These are phyloP conservation scores for Metalampra italica DNA, from an alignment of 2,888 invertebrate genomes.

Conservation along the genomic window DNA sequence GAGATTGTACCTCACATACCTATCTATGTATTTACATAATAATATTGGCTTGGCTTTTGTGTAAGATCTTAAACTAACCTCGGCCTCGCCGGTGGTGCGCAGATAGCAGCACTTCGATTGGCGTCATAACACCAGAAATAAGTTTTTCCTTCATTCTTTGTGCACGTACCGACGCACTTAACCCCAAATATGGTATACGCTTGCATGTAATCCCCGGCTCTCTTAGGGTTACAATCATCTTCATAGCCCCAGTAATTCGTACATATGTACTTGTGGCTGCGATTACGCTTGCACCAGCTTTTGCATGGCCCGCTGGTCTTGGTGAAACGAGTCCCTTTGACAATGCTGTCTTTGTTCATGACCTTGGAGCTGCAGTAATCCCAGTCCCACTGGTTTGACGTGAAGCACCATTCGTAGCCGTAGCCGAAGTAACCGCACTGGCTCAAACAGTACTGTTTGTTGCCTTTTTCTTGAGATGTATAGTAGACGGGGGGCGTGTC, in stretches of 20 bases:
- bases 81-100: constrained; percentile 2
- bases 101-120: background rate
- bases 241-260: background rate
- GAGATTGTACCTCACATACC: no score
- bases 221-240: constrained; percentile 2
- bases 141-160: background rate
- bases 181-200: constrained; percentile 1
- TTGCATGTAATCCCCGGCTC: background rate
- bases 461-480: constrained; percentile 2
- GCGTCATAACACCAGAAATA: constrained; percentile 5
- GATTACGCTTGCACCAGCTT: background rate
- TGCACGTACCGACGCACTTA: constrained; percentile 1
- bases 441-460: background rate
- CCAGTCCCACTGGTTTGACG: background rate
- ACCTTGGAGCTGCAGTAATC: constrained; percentile 7
- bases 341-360: background rate
- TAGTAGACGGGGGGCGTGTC: constrained; percentile 1
- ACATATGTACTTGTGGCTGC: background rate
- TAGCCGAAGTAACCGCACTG: constrained; percentile 3
- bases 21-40: no score
- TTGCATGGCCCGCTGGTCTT: constrained; percentile 1
- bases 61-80: background rate
- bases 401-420: constrained; percentile 8
- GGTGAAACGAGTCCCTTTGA: background rate
- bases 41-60: no score